These are phyloP conservation scores for Amia ocellicauda DNA, from an alignment of 2,113 vertebrate genomes.

Conservation along the genomic window DNA sequence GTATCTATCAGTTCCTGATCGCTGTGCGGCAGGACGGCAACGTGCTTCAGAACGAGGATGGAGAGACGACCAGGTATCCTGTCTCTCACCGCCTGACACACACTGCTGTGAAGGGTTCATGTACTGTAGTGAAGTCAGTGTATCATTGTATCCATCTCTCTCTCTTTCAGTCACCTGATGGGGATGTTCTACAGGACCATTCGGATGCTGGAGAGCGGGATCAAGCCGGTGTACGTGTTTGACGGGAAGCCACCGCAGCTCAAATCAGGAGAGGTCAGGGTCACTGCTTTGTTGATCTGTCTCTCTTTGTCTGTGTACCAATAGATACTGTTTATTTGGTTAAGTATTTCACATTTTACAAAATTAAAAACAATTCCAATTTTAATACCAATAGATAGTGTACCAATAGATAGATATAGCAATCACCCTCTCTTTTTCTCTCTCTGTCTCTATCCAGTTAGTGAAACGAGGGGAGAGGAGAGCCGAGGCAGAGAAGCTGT, in stretches of 20 bases:
- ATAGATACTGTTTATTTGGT: too few relatives aligned
- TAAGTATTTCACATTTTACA: too few relatives aligned
- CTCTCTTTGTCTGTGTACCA: too few relatives aligned
- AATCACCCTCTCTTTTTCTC: background rate
- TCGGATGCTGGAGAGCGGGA: conserved; percentile 91
- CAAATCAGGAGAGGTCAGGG: conserved; percentile 81
- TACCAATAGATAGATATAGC: too few relatives aligned
- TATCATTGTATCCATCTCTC: background rate
- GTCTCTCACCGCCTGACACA: background rate
- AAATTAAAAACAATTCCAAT: too few relatives aligned
- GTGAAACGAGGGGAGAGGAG: conserved; percentile 84
- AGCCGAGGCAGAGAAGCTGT: conserved; percentile 84
- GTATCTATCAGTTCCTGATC: conserved; percentile 97
- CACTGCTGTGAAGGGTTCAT: background rate
- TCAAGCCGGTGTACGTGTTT: conserved; percentile 92
- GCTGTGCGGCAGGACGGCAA: conserved; percentile 93
- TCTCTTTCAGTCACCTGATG: conserved; percentile 79
- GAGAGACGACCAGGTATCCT: conserved; percentile 85
- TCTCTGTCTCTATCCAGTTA: conserved; percentile 49
- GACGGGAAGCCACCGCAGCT: conserved; percentile 91
- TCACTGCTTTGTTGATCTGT: too few relatives aligned
- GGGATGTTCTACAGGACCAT: conserved; percentile 98
- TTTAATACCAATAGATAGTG: too few relatives aligned
- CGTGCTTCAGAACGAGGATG: conserved; percentile 84
- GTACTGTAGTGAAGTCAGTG: too few relatives aligned